These are phyloP conservation scores for Phoronis australis DNA, from an alignment of 2,888 invertebrate species.

Conservation along the genomic window DNA sequence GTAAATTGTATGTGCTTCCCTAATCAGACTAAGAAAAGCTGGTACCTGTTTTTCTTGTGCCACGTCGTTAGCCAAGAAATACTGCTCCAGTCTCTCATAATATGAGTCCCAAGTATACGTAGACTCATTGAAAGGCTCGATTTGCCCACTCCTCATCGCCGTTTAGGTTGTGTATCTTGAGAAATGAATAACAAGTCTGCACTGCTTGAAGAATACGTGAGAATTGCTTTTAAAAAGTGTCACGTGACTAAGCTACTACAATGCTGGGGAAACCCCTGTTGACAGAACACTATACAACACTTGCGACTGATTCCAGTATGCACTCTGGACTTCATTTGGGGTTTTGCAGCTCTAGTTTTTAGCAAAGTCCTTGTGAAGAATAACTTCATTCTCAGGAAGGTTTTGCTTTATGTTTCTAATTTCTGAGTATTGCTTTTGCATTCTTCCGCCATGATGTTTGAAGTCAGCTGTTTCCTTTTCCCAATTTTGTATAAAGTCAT, in stretches of 20 bases:
- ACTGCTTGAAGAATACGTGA: too few species aligned
- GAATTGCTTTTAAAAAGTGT: too few species aligned
- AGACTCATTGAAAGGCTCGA: background rate
- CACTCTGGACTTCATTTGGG: conserved; percentile 14
- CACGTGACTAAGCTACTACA: too few species aligned
- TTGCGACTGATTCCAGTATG: conserved; percentile 14
- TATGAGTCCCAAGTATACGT: conserved; percentile 12
- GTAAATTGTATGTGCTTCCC: conserved; percentile 10
- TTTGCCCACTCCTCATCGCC: conserved; percentile 2
- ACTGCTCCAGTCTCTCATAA: too few species aligned
- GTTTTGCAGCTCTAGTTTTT: conserved; percentile 15
- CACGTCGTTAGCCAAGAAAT: conserved; percentile 9
- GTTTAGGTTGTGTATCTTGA: too few species aligned
- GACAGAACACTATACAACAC: too few species aligned
- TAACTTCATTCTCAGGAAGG: conserved; percentile 7
- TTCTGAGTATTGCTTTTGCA: too few species aligned
- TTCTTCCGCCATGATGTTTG: conserved; percentile 10
- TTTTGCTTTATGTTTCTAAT: conserved; percentile 12
- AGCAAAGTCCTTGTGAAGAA: conserved; percentile 19
- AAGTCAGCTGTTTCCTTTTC: conserved; percentile 14
- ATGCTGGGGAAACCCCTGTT: too few species aligned
- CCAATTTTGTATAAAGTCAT: conserved; percentile 3
- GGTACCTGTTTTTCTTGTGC: conserved; percentile 12
- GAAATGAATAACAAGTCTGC: too few species aligned
- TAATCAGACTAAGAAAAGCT: conserved; percentile 13